These are phyloP conservation scores for Operophtera brumata DNA, from an alignment of 2,888 invertebrate species.

Conservation along the genomic window DNA sequence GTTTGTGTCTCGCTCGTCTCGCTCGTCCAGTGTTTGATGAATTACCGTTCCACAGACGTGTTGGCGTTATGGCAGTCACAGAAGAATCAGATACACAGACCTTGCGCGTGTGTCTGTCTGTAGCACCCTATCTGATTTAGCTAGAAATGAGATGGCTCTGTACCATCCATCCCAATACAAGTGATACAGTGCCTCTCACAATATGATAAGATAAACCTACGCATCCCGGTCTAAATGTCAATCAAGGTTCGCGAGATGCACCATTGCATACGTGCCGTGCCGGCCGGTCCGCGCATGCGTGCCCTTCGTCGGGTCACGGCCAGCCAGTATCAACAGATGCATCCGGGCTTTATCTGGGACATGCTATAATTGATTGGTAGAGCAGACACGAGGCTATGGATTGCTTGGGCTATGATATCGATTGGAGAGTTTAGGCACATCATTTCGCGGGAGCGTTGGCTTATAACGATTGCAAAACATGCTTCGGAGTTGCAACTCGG, in stretches of 20 bases:
- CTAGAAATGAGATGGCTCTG: background rate
- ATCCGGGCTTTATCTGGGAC: slow-evolving; percentile 27
- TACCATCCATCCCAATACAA: background rate
- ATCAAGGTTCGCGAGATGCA: slow-evolving; percentile 32
- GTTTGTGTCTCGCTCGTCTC: background rate
- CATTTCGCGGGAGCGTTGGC: background rate
- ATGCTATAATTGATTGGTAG: slow-evolving; percentile 14
- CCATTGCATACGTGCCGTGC: slow-evolving; percentile 14
- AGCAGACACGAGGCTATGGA: background rate
- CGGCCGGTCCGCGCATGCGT: slow-evolving; percentile 12
- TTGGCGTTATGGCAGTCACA: background rate
- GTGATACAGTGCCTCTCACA: background rate
- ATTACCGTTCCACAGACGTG: background rate
- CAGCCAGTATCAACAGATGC: slow-evolving; percentile 38
- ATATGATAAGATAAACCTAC: slow-evolving; percentile 13
- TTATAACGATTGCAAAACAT: too few species aligned
- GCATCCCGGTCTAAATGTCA: slow-evolving; percentile 28
- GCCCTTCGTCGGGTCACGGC: slow-evolving; percentile 20
- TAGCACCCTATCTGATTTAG: background rate
- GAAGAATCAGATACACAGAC: too few species aligned
- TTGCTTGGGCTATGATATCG: background rate
- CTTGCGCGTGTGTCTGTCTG: background rate
- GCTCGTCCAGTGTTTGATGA: background rate
- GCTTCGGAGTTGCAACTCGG: too few species aligned
- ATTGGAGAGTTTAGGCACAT: background rate